Conservation (phyloP, 2,113 vertebrate genomes). For the Cryptotis parvus region DNA sequence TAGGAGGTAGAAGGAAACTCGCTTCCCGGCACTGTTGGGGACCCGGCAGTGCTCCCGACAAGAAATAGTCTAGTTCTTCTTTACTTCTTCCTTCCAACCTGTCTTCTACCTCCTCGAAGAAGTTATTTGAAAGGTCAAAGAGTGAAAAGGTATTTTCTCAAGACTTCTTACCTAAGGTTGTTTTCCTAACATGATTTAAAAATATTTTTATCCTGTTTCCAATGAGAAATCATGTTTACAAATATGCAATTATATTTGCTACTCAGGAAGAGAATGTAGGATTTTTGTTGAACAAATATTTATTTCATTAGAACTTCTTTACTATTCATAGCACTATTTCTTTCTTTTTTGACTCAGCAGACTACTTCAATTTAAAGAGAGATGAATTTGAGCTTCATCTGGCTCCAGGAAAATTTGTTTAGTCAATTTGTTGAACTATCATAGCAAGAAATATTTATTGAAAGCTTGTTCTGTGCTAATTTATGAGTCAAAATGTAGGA, state of each 20-base stretch:
- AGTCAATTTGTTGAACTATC: too few relatives aligned
- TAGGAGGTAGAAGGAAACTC: too few relatives aligned
- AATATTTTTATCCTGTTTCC: not conserved
- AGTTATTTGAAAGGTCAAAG: not conserved
- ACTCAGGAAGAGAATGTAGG: conserved; percentile 37
- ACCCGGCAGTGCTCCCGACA: too few relatives aligned
- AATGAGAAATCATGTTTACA: conserved; percentile 16
- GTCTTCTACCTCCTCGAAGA: conserved; percentile 9
- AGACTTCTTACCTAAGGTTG: not conserved
- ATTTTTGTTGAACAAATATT: conserved; percentile 39
- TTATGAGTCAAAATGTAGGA: not conserved
- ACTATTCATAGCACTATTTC: not conserved
- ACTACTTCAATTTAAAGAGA: not conserved
- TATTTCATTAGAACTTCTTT: conserved; percentile 33
- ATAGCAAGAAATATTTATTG: too few relatives aligned
- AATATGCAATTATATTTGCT: conserved; percentile 49
- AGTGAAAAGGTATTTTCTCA: not conserved
- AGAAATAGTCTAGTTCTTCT: too few relatives aligned
- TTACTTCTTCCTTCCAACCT: not conserved
- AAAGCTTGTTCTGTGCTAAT: too few relatives aligned
- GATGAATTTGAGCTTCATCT: not conserved
- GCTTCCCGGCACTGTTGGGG: too few relatives aligned
- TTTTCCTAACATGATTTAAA: conserved; percentile 30
- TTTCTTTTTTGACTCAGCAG: conserved; percentile 7
- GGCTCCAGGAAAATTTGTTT: not conserved